Base-by-base conservation (phyloP, 92 coral and sea anemone genomes). In the Palythoa caribaeorum region DNA sequence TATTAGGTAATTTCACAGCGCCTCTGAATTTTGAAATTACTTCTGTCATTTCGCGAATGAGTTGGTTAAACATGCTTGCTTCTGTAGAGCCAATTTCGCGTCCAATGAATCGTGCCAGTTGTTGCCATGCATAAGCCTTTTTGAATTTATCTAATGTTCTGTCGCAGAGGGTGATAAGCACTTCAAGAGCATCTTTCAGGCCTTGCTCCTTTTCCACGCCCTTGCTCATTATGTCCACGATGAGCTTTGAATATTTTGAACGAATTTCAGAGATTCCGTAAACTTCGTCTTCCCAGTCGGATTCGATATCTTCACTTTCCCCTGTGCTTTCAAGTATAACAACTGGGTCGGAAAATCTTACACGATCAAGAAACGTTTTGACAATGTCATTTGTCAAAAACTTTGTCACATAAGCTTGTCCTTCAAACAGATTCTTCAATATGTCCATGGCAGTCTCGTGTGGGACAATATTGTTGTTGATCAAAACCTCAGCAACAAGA, bases 71-170 rank as follows among this genome's bases (percentile, higher is more conserved):
- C 57, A 37, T 20, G 55, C 55, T 85, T 71, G 85, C 83, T 28
- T 38, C 72, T 44, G 78, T 83, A 47, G 88, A 63, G 3, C 93
- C 91, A 69, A 92, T 90, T 77, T 92, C 95, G 52, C 88, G 88
- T 3, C 93, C 95, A 73, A 92, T 90, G 89, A 90, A 84, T 53
- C 95, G 63, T 62, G 95, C 95, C 66, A 92, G 57, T 65, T 92
- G 95, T 20, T 92, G 95, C 95, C 92, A 90, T 9, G 92, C 86
- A 52, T 90, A 90, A n/a, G 94, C 92, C 73, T 92, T 89, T n/a
- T 92, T 68, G n/a, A 86, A 88, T 7, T 76, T 69, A 47, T 87
- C 72, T 38, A 75, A n/a, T 20, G 90, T 84, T 54, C 79, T 77
- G 47, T 86, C 81, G 65, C 90, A 89, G 39, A 92, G 78, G 38